These are phyloP conservation scores for Galeopterus variegatus DNA, from an alignment of 2,113 vertebrate genomes.

Conservation along the genomic window DNA sequence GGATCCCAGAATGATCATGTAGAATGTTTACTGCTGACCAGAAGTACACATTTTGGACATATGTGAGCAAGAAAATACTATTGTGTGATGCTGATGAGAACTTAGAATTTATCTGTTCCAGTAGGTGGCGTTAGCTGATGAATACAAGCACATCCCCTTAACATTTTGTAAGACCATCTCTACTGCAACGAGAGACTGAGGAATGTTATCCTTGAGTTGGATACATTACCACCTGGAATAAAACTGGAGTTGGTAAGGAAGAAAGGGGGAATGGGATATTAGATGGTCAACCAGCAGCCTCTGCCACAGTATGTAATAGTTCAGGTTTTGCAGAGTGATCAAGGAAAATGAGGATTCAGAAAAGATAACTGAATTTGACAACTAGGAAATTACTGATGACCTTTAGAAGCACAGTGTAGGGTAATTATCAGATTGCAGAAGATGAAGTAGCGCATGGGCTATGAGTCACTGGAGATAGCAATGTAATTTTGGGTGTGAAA, in stretches of 20 bases:
- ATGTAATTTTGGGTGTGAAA: neutral
- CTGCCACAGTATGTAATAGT: neutral
- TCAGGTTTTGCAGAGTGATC: neutral
- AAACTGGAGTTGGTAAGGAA: neutral
- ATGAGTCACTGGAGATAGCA: neutral
- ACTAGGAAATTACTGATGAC: constrained; percentile 54
- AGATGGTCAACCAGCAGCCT: neutral
- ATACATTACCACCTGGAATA: neutral
- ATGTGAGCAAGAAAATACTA: neutral
- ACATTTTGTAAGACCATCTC: neutral
- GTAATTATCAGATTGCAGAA: constrained; percentile 50
- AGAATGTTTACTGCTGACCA: neutral
- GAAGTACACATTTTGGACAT: neutral
- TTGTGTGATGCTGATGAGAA: neutral
- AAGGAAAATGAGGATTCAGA: neutral
- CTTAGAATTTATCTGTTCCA: constrained; percentile 5
- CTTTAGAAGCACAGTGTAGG: constrained; percentile 23
- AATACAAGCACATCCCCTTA: neutral
- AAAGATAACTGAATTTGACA: constrained; percentile 27
- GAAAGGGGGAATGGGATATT: neutral
- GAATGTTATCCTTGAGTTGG: neutral
- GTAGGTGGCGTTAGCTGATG: neutral
- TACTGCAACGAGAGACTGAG: neutral
- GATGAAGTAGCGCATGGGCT: neutral
- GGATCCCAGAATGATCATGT: neutral